phyloP scores from a whole-genome alignment of 2,113 vertebrate genomes.

The Aplodontia rufa region DNA sequence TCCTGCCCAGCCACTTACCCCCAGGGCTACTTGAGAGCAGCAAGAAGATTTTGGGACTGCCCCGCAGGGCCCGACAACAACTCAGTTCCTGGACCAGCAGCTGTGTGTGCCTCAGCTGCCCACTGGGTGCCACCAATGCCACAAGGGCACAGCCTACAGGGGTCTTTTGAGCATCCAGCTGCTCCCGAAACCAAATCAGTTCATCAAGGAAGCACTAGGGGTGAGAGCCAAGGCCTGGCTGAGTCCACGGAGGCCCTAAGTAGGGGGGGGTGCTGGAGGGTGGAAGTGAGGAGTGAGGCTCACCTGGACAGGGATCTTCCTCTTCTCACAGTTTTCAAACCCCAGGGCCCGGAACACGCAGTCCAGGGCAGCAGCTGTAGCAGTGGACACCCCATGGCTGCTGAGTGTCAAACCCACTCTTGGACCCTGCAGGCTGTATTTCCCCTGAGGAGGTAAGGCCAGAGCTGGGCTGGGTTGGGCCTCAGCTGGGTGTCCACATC shows the following conservation, averaged over 20 bases:
- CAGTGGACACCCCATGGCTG: neutral
- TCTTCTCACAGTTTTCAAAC: slow-evolving; percentile 39
- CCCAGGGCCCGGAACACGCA: slow-evolving; percentile 38
- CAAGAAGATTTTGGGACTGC: slow-evolving; percentile 68
- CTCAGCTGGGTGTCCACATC: neutral
- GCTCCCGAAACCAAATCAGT: slow-evolving; percentile 43
- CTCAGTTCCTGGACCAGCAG: slow-evolving; percentile 59
- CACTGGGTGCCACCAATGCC: slow-evolving; percentile 28
- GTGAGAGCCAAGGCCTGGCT: neutral
- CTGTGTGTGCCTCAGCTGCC: slow-evolving; percentile 30
- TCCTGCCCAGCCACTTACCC: slow-evolving; percentile 36
- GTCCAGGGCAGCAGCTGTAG: neutral
- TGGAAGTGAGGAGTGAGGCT: neutral
- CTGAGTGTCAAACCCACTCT: slow-evolving; percentile 52
- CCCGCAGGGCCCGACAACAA: slow-evolving; percentile 12
- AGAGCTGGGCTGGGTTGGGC: neutral
- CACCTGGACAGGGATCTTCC: slow-evolving; percentile 5
- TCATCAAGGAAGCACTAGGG: slow-evolving; percentile 48
- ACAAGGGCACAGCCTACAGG: slow-evolving; percentile 57
- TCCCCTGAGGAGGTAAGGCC: slow-evolving; percentile 57
- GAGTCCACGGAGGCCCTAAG: neutral
- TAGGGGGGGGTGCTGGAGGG: neutral
- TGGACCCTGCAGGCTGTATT: slow-evolving; percentile 23
- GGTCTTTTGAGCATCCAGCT: neutral
- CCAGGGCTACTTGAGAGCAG: neutral